Base-by-base conservation (phyloP, 2,888 invertebrate species). In the Bugulina stolonifera region DNA sequence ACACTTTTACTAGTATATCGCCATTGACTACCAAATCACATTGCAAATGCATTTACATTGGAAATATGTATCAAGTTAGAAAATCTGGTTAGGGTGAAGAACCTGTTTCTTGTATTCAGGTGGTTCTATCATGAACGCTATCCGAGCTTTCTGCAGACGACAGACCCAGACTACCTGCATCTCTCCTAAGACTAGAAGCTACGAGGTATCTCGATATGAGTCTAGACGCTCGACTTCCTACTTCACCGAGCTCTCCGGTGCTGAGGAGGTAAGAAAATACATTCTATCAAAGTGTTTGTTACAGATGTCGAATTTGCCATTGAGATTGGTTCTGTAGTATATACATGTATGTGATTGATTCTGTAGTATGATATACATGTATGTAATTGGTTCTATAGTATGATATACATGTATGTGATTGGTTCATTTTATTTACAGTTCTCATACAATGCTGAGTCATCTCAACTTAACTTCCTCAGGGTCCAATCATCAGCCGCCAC, bases 381-480 rank as follows among this genome's bases (percentile, higher is more conserved):
- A 22, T 52, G 22, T 52, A 14, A 52, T 52, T 14, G 10, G 22
- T 52, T 52, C 22, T 52, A 14, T 52, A 52, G 10, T 52, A 52
- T 52, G 10, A 14, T 14, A 52, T 52, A 52, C 22, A 52, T 52
- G 22, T 52, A 22, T 52, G 22, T 52, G 10, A 52, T 52, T 14
- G 10, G 55, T 14, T n/a, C n/a, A 5, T 55, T 55, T 25, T 18
- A 43, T 10, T 54, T 70, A 5, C 43, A 70, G 70, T 70, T 70
- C 29, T 35, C 35, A 32, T 70, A 70, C 52, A 52, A 70, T 3
- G 70, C 70, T 25, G 70, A 70, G 52, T 43, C 25, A 23, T n/a
- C 52, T 10, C 70, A 70, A 43, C 22, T 70, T n/a, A 70, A 70
- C 70, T 70, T 70, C 70, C 70, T 70, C 10, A n/a, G 70, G 32